Evolutionary conservation across 2,888 invertebrate genomes (phyloP).

Genomic region (Nymphalis urticae): DNA sequence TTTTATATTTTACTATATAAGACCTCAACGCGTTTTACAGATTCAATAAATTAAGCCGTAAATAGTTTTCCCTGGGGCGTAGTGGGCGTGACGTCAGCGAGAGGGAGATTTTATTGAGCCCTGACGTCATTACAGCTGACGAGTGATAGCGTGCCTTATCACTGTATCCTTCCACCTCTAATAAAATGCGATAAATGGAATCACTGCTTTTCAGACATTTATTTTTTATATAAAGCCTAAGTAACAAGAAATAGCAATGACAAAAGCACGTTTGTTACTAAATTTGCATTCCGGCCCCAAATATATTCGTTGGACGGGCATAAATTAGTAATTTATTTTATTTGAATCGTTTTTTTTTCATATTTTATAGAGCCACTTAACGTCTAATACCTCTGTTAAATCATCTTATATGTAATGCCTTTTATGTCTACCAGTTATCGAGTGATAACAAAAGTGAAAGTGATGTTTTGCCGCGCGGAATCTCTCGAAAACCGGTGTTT

Average conservation of each 20-base stretch:
- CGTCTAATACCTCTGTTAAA: constrained; percentile 45
- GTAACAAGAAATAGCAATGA: constrained; percentile 22
- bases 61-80: constrained; percentile 42
- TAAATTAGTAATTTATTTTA: constrained; percentile 35
- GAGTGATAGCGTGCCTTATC: constrained; percentile 56
- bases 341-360: constrained; percentile 35
- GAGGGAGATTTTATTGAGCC: constrained; percentile 48
- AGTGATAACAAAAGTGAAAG: constrained; percentile 52
- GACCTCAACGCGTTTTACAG: constrained; percentile 15
- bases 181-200: constrained; percentile 14
- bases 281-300: constrained; percentile 44
- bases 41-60: constrained; percentile 30
- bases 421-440: constrained; percentile 41
- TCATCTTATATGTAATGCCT: constrained; percentile 38
- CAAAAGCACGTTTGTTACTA: constrained; percentile 36
- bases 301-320: constrained; percentile 21
- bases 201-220: constrained; percentile 20
- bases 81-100: constrained; percentile 59
- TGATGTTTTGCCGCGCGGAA: constrained; percentile 35
- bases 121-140: constrained; percentile 72
- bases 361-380: constrained; percentile 56
- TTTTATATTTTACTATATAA: background rate
- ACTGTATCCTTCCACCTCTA: constrained; percentile 38
- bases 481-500: constrained; percentile 40
- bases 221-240: constrained; percentile 21